Percentiles rank a stretch among this genome's conserved stretches.
phyloP scores from a whole-genome alignment of 2,113 vertebrate species.

The Dendrocopos noguchii region DNA sequence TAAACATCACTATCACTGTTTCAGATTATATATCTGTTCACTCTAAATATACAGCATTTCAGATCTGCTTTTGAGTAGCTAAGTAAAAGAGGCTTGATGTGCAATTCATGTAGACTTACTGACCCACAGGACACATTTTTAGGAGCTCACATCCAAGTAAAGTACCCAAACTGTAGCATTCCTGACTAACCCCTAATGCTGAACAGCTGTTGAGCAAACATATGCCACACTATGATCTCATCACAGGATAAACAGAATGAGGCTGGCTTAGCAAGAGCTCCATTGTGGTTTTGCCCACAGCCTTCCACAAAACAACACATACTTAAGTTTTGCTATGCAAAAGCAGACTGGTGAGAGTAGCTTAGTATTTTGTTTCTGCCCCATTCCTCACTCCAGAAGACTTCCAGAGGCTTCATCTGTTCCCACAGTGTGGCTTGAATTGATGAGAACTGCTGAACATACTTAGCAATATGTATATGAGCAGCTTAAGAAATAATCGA shows the following conservation, averaged over 20 bases:
- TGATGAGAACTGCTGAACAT: neutral
- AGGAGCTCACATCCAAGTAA: neutral
- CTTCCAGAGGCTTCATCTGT: neutral
- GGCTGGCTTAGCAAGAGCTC: conserved; percentile 12
- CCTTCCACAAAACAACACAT: conserved; percentile 12
- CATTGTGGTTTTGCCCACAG: conserved; percentile 43
- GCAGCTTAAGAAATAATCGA: neutral
- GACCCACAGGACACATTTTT: neutral
- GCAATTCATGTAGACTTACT: neutral
- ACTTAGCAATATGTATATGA: neutral
- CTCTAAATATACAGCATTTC: neutral
- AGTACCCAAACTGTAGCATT: neutral
- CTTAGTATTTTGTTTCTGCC: neutral
- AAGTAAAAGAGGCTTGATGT: neutral
- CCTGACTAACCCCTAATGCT: conserved; percentile 43
- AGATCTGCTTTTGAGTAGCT: neutral
- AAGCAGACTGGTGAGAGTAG: neutral
- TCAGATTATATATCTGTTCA: neutral
- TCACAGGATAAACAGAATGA: conserved; percentile 56
- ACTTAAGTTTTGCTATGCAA: neutral
- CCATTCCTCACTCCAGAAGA: neutral
- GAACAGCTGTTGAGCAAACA: conserved; percentile 53
- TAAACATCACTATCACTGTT: neutral
- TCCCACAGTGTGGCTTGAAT: neutral
- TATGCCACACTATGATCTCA: conserved; percentile 56